phyloP scores from a whole-genome alignment of 2,888 invertebrate genomes.

The Cantharis nigra region DNA sequence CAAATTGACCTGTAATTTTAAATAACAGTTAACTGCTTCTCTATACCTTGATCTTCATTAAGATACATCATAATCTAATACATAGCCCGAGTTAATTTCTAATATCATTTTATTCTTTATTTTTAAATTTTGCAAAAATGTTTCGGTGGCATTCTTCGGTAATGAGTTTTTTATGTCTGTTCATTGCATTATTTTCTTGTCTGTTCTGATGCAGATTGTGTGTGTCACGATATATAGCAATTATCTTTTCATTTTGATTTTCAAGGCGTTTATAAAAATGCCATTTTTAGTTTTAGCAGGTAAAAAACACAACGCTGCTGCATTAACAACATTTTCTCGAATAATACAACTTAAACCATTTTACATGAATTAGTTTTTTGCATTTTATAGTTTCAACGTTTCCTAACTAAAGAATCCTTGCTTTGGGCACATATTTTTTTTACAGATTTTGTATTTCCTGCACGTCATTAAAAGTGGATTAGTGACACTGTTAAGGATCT shows the following conservation, averaged over 20 bases:
- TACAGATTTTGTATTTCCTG: not conserved
- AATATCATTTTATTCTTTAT: not conserved
- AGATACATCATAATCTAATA: slow-evolving; percentile 27
- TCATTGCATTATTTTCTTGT: slow-evolving; percentile 4
- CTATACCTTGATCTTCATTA: slow-evolving; percentile 25
- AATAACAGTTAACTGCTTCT: slow-evolving; percentile 24
- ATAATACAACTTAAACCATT: not conserved
- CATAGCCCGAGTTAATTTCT: not conserved
- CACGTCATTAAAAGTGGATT: not conserved
- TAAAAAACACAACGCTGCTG: not conserved
- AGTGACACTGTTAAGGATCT: not conserved
- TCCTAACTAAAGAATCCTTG: not conserved
- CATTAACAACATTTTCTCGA: not conserved
- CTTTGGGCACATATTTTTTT: not conserved
- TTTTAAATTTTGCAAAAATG: not conserved
- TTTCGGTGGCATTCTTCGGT: not conserved
- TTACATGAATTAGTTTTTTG: not conserved
- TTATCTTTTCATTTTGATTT: slow-evolving; percentile 17
- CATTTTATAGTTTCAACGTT: not conserved
- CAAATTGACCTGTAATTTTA: slow-evolving; percentile 22
- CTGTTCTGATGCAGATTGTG: slow-evolving; percentile 11
- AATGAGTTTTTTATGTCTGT: not conserved
- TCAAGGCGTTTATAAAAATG: slow-evolving; percentile 3
- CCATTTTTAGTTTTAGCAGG: slow-evolving; percentile 5
- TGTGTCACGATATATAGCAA: slow-evolving; percentile 20